These are phyloP conservation scores for Dromiciops gliroides DNA, from an alignment of 2,113 vertebrate genomes.

Conservation along the genomic window DNA sequence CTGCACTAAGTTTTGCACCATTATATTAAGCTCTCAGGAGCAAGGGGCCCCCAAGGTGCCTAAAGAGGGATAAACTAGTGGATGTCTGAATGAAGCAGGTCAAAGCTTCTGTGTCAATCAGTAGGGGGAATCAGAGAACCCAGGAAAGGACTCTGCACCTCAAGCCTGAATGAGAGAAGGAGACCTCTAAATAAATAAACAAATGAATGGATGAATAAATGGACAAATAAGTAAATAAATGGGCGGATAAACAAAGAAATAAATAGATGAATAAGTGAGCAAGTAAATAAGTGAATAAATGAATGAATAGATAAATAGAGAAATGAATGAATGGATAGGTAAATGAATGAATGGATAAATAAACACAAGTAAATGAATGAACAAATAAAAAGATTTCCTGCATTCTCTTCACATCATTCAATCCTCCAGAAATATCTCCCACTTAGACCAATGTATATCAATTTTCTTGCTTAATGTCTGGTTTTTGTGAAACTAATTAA, in stretches of 20 bases:
- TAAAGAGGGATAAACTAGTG: neutral
- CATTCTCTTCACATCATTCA: neutral
- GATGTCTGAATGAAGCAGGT: neutral
- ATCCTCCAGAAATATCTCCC: neutral
- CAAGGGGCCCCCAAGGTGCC: neutral
- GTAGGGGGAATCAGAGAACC: neutral
- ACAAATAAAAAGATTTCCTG: neutral
- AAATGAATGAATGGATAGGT: neutral
- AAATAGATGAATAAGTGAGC: too few relatives aligned
- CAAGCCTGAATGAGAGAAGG: neutral
- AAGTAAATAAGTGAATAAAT: neutral
- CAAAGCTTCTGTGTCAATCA: neutral
- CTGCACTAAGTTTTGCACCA: neutral
- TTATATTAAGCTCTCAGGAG: neutral
- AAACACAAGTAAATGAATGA: neutral
- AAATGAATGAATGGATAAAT: neutral
- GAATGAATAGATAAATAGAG: neutral
- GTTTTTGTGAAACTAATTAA: neutral
- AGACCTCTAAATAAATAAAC: neutral
- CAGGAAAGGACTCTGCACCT: neutral
- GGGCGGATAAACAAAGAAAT: too few relatives aligned
- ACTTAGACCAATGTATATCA: neutral
- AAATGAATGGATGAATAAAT: neutral
- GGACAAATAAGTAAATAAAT: too few relatives aligned
- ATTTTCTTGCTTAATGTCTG: neutral